phyloP scores from a whole-genome alignment of 2,113 vertebrate species.

The Mesitornis unicolor region DNA sequence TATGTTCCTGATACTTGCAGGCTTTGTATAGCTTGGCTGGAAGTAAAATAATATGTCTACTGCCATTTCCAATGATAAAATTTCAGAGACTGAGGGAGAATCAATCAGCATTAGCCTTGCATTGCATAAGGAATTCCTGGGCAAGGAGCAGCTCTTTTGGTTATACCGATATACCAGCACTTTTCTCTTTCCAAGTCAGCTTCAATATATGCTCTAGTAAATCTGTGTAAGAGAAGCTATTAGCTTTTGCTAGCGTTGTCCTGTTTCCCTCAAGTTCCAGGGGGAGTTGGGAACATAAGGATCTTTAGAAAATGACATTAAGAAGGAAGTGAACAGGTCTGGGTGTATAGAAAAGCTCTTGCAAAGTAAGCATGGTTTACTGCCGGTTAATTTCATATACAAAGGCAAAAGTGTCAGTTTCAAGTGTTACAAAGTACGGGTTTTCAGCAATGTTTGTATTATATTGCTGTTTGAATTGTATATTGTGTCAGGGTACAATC shows the following conservation, averaged over 20 bases:
- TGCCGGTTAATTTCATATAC: not conserved
- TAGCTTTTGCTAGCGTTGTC: not conserved
- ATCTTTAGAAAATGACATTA: not conserved
- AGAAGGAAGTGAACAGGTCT: not conserved
- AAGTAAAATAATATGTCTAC: not conserved
- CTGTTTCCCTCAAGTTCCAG: not conserved
- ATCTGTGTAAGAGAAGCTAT: not conserved
- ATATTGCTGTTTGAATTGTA: not conserved
- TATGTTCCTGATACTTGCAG: not conserved
- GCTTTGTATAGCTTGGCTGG: not conserved
- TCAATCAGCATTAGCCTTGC: not conserved
- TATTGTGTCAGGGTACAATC: not conserved
- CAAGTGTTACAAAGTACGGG: not conserved
- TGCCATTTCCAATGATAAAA: not conserved
- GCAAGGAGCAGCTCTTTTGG: not conserved
- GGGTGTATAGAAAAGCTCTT: not conserved
- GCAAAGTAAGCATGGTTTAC: not conserved
- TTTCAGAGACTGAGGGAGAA: not conserved
- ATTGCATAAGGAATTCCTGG: not conserved
- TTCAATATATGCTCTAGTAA: not conserved
- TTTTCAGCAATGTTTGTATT: not conserved
- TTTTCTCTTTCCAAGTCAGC: not conserved
- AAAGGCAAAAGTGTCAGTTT: not conserved
- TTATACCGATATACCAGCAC: not conserved
- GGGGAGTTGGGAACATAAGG: not conserved